Evolutionary conservation across 2,888 invertebrate genomes (phyloP).

Genomic region (Sthenelais limicola): DNA sequence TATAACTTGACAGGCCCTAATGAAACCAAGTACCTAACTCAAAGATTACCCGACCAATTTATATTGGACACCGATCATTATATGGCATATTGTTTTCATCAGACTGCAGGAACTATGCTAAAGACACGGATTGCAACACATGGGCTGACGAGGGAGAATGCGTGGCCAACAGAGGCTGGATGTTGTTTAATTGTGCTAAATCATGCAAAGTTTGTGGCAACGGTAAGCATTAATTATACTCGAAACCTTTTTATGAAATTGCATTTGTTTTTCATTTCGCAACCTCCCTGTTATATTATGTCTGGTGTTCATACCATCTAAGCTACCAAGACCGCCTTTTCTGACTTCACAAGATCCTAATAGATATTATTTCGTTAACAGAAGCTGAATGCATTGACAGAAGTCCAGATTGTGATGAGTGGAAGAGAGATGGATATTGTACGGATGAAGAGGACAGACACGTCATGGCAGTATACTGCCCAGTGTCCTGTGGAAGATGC

Average conservation of each 20-base stretch:
- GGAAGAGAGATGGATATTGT: background rate
- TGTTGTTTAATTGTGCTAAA: constrained; percentile 14
- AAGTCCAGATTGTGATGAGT: background rate
- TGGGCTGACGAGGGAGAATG: constrained; percentile 19
- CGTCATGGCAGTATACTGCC: background rate
- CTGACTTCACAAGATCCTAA: background rate
- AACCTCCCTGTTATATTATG: background rate
- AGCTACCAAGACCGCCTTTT: background rate
- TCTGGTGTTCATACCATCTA: background rate
- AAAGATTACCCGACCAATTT: background rate
- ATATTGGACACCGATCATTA: background rate
- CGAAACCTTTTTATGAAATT: too few species aligned
- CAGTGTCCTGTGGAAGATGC: background rate
- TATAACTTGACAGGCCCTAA: too few species aligned
- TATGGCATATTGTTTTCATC: background rate
- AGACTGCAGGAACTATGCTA: background rate
- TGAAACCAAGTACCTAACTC: too few species aligned
- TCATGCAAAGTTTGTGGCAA: constrained; percentile 6
- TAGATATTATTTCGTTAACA: background rate
- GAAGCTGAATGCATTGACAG: background rate
- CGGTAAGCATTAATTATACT: background rate
- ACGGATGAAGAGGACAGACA: background rate
- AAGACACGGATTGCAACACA: background rate
- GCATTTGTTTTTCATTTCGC: too few species aligned
- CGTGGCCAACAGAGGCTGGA: constrained; percentile 4